Evolutionary conservation across 2,888 invertebrate species (phyloP).

Genomic region (Pinctada fucata): DNA sequence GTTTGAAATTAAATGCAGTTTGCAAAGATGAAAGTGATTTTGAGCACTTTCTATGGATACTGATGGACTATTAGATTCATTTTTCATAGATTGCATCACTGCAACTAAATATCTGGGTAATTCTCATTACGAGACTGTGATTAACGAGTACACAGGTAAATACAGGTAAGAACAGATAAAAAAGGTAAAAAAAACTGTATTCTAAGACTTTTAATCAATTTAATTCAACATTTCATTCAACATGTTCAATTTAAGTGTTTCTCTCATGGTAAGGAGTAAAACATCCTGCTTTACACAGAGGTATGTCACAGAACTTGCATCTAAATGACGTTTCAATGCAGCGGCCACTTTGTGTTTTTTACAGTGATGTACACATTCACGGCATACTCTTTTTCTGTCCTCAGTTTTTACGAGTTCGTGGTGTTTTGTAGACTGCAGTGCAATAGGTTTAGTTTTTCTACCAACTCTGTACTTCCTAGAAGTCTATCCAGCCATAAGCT

Average conservation of each 20-base stretch:
- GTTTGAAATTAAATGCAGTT: not conserved
- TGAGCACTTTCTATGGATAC: not conserved
- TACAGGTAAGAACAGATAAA: conserved; percentile 18
- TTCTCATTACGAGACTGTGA: not conserved
- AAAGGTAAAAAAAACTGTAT: conserved; percentile 5
- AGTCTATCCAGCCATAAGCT: conserved; percentile 4
- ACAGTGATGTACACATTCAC: conserved; percentile 1
- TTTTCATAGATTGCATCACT: not conserved
- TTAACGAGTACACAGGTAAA: conserved; percentile 7
- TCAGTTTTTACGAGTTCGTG: conserved; percentile 14
- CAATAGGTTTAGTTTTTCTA: not conserved
- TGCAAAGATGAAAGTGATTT: not conserved
- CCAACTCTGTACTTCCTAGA: conserved; percentile 12
- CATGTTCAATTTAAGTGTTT: conserved; percentile 4
- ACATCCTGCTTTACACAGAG: conserved; percentile 12
- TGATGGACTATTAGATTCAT: not conserved
- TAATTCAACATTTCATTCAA: conserved; percentile 4
- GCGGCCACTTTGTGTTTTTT: conserved; percentile 7
- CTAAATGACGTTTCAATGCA: conserved; percentile 7
- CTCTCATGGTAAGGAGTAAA: conserved; percentile 11
- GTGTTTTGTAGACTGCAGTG: not conserved
- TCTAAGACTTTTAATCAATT: not conserved
- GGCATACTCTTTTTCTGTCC: conserved; percentile 11
- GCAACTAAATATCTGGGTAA: not conserved
- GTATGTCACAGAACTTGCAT: conserved; percentile 18